Evolutionary conservation across 2,888 invertebrate species (phyloP).

Genomic region (Onthophagus sagittarius): DNA sequence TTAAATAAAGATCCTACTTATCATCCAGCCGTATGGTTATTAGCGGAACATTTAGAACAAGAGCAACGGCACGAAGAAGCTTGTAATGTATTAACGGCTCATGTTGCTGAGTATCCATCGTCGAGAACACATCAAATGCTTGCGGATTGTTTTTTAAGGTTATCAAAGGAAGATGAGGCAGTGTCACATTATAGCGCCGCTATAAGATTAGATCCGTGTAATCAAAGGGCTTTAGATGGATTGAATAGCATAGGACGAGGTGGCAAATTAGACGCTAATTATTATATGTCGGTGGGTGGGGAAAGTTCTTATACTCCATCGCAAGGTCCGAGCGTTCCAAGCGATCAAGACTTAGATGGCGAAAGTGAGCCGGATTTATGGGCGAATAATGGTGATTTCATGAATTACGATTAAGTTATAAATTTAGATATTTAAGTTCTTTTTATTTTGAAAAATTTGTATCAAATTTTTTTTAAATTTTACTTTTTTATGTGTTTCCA

Average conservation of each 20-base stretch:
- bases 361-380: constrained; percentile 47
- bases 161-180: constrained; percentile 65
- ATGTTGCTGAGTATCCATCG: constrained; percentile 59
- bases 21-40: constrained; percentile 66
- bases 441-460: too few species aligned
- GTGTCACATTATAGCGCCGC: constrained; percentile 65
- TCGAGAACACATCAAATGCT: constrained; percentile 63
- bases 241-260: constrained; percentile 57
- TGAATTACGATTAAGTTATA: constrained; percentile 23
- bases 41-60: constrained; percentile 67
- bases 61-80: constrained; percentile 65
- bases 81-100: constrained; percentile 63
- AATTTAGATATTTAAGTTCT: too few species aligned
- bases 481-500: too few species aligned
- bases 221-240: constrained; percentile 61
- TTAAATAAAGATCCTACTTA: constrained; percentile 67
- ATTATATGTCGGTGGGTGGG: constrained; percentile 52
- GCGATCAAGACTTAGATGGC: constrained; percentile 42
- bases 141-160: constrained; percentile 55
- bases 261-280: constrained; percentile 51
- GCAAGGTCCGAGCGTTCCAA: constrained; percentile 43
- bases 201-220: constrained; percentile 61
- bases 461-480: neutral
- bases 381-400: constrained; percentile 36
- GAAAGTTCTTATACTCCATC: constrained; percentile 50